Evolutionary conservation across 2,888 invertebrate species (phyloP).

Genomic region (Diarsia mendica): DNA sequence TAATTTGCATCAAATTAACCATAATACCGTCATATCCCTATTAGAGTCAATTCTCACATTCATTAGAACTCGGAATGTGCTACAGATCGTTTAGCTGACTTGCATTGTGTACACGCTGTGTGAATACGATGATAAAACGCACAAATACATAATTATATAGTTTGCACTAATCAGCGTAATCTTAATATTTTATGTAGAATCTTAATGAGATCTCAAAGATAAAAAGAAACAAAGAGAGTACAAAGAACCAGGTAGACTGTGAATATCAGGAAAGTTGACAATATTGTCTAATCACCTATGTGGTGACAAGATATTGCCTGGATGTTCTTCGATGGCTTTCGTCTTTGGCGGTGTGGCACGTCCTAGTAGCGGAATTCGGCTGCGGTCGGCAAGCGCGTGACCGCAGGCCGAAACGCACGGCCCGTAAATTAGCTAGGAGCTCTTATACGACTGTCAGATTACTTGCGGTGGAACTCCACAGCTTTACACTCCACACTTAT

Average conservation of each 20-base stretch:
- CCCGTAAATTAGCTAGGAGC: slow-evolving; percentile 84
- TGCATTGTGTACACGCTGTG: slow-evolving; percentile 51
- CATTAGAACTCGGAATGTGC: slow-evolving; percentile 63
- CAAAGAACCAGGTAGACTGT: background rate
- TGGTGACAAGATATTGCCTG: background rate
- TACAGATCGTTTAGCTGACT: slow-evolving; percentile 50
- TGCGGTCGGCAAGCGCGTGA: slow-evolving; percentile 82
- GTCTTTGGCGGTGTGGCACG: slow-evolving; percentile 56
- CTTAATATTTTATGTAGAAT: slow-evolving; percentile 4
- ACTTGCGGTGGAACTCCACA: slow-evolving; percentile 84
- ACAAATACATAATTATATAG: slow-evolving; percentile 50
- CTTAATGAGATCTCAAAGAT: slow-evolving; percentile 25
- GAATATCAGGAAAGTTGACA: background rate
- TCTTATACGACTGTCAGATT: slow-evolving; percentile 81
- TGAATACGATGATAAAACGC: slow-evolving; percentile 48
- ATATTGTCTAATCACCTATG: background rate
- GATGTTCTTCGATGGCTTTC: slow-evolving; percentile 20
- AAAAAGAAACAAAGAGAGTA: slow-evolving; percentile 1
- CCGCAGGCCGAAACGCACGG: slow-evolving; percentile 85
- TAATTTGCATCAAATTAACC: slow-evolving; percentile 75
- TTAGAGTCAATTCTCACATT: slow-evolving; percentile 76
- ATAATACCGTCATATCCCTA: slow-evolving; percentile 68
- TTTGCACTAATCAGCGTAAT: slow-evolving; percentile 28
- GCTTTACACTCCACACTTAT: slow-evolving; percentile 78
- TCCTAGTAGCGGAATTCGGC: slow-evolving; percentile 81